phyloP scores from a whole-genome alignment of 2,797 vertebrate genomes.

The Coregonus sp. region DNA sequence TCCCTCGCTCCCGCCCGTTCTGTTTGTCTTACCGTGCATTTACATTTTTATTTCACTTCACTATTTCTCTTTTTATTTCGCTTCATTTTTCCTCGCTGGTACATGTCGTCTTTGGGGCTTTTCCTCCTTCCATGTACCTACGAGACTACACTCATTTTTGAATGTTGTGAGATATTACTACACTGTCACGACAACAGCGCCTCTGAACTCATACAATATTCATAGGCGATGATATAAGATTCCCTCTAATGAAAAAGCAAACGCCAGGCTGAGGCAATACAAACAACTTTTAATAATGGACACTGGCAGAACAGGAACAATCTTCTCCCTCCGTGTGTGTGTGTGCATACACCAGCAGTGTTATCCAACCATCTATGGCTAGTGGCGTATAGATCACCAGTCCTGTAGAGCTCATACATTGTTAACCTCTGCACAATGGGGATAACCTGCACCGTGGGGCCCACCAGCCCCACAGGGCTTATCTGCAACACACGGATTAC shows the following conservation, averaged over 20 bases:
- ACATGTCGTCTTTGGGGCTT: conserved; percentile 21
- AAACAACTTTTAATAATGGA: conserved; percentile 70
- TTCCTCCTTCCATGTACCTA: conserved; percentile 57
- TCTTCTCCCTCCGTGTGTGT: conserved; percentile 32
- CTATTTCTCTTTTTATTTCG: conserved; percentile 51
- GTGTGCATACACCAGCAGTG: neutral
- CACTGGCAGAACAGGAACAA: conserved; percentile 34
- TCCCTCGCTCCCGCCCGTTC: conserved; percentile 31
- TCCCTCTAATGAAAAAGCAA: conserved; percentile 26
- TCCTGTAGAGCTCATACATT: neutral
- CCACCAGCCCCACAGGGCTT: neutral
- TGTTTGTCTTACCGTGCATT: conserved; percentile 54
- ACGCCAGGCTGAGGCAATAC: conserved; percentile 58
- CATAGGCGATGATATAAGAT: conserved; percentile 72
- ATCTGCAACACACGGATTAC: neutral
- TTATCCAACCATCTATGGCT: conserved; percentile 10
- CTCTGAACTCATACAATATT: conserved; percentile 74
- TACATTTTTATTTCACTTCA: no score
- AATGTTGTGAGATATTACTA: conserved; percentile 73
- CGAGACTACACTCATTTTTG: conserved; percentile 64
- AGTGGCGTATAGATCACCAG: neutral
- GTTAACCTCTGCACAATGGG: neutral
- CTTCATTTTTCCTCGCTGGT: neutral
- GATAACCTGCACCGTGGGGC: neutral
- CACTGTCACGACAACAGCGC: conserved; percentile 61